phyloP scores from a whole-genome alignment of 2,797 vertebrate genomes.

The Cirrhinus molitorella region DNA sequence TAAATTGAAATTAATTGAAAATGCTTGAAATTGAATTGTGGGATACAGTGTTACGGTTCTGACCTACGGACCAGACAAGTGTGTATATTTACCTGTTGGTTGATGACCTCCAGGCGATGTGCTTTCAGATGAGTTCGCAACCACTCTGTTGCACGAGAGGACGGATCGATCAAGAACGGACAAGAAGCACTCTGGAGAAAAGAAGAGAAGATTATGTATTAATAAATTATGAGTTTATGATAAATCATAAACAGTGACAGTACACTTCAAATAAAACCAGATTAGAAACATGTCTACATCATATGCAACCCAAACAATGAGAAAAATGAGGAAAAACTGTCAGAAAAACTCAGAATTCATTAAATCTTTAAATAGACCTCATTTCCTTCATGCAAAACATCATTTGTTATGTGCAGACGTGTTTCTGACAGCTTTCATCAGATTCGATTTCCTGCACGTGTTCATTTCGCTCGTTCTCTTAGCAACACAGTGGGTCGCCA shows the following conservation, averaged over 20 bases:
- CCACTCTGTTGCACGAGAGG: constrained; percentile 95
- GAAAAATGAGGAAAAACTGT: background rate
- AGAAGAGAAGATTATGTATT: background rate
- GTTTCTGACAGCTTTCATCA: background rate
- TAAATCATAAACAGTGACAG: background rate
- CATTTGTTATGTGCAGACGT: background rate
- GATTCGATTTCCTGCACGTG: background rate
- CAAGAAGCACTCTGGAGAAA: constrained; percentile 87
- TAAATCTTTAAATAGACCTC: background rate
- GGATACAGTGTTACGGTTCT: background rate
- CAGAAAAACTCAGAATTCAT: background rate
- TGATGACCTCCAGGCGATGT: constrained; percentile 90
- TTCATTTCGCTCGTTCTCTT: background rate
- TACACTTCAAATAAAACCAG: background rate
- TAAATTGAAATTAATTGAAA: background rate
- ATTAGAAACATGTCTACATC: background rate
- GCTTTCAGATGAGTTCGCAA: constrained; percentile 90
- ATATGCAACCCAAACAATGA: constrained; percentile 11
- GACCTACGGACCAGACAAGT: background rate
- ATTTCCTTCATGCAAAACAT: background rate
- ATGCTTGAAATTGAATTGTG: background rate
- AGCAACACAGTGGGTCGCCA: constrained; percentile 5
- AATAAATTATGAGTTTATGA: background rate
- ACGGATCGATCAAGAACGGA: constrained; percentile 96
- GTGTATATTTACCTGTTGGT: constrained; percentile 86